phyloP scores from a whole-genome alignment of 2,113 vertebrate species.

The Columbina picui region DNA sequence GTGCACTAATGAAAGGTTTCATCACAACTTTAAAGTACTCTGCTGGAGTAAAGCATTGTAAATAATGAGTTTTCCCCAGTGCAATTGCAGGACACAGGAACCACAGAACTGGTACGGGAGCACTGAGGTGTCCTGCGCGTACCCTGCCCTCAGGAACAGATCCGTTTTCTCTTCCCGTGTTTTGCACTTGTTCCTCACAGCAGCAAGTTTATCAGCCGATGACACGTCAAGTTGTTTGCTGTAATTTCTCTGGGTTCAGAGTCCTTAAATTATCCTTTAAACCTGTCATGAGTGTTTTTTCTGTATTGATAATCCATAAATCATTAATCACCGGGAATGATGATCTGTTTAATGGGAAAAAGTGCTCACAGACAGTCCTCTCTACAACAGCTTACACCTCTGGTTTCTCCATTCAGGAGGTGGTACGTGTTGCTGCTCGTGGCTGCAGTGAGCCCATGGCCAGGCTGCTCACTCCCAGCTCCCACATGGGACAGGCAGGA shows the following conservation, averaged over 20 bases:
- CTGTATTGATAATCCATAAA: background rate
- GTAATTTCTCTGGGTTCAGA: background rate
- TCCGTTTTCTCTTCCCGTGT: background rate
- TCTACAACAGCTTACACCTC: background rate
- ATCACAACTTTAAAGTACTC: background rate
- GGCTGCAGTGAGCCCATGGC: accelerated
- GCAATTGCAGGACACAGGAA: background rate
- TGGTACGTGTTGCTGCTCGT: background rate
- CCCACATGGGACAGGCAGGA: accelerated
- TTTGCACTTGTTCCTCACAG: background rate
- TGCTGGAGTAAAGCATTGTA: background rate
- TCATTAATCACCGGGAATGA: background rate
- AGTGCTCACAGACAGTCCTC: background rate
- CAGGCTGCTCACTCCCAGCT: background rate
- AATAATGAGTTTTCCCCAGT: background rate
- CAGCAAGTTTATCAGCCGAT: background rate
- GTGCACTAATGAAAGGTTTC: background rate
- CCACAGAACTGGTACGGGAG: background rate
- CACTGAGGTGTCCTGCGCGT: background rate
- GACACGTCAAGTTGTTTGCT: background rate
- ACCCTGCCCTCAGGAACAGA: background rate
- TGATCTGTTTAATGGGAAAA: background rate
- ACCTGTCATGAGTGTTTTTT: background rate
- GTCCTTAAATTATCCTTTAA: slow-evolving; percentile 17
- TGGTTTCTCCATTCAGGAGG: background rate